Base-by-base conservation (phyloP, 64 coral and sea anemone genomes). In the Stichodactyla mertensii region DNA sequence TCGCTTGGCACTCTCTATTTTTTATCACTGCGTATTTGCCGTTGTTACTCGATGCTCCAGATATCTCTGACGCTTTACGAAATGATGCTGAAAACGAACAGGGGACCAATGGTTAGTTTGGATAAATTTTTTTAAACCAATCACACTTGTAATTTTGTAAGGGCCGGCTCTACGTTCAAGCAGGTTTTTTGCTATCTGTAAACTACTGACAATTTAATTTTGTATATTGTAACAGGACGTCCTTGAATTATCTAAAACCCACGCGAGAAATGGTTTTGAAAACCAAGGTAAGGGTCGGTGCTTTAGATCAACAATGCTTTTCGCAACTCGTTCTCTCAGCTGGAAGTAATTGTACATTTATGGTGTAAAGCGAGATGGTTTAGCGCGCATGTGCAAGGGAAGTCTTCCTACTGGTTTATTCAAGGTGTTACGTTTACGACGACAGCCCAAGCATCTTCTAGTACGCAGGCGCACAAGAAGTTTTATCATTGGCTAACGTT, bases 1-100 rank as follows among this genome's bases (percentile, higher is more conserved):
- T 56, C n/a, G 19, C 14, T 58, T 85, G 53, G 10, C 83, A 85
- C 15, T 31, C 16, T 8, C 61, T 56, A 20, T 64, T 60, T 19
- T 85, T 85, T 4, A 61, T 85, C 5, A 61, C 14, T 20, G 83
- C 83, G 56, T 85, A 85, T 55, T 45, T 85, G 14, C 55, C 60
- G 57, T 85, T 85, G 13, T 85, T 85, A 9, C 55, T 85, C 5
- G 83, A 85, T 16, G 15, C 6, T 16, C 83, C 83, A 51, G 83
- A 36, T 15, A 85, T 16, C 14, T 85, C 83, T 52, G 83, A 18
- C 14, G 83, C 83, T 18, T 60, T 56, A 28, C 83, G 55, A 8
- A 85, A 85, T 7, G 23, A 57, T n/a, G 27, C 80, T 82, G 80
- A 6, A 10, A 19, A 82, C 18, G 31, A 15, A 22, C 45, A 16